Base-by-base conservation (phyloP, 1,140 invertebrate genomes). In the Forficula auricularia region DNA sequence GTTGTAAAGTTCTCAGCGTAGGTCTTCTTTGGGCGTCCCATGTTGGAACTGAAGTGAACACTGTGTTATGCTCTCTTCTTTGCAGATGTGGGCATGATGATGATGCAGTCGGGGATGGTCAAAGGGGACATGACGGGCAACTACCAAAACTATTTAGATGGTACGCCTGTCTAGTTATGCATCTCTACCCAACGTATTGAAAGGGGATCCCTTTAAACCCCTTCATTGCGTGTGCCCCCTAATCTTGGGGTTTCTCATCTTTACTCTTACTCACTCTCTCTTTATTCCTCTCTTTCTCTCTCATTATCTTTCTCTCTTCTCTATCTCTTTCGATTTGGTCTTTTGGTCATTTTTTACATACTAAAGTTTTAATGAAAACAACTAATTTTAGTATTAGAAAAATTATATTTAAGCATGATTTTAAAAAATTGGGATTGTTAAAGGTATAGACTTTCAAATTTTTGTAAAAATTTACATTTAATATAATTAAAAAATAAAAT, bases 51-150 rank as follows among this genome's bases (percentile, higher is more conserved):
- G n/a, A 19, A 7, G 18, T 42, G 19, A 27, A 32, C 22, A 16
- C 38, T n/a, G n/a, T n/a, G 22, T 7, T 14, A 20, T 14, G 38
- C 33, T 16, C 12, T 42, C n/a, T 42, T 38, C 27, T 19, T 85
- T 84, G 56, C 82, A 85, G 82, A 85, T 86, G 82, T 86, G 63
- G 82, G 82, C 72, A 85, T 86, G 82, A 83, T 86, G 73, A 82
- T 86, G 82, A 83, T 85, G 81, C 81, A 86, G 77, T 75, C 77
- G 60, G 82, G 82, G 70, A 85, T 86, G 82, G 79, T 86, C 73
- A 84, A 82, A 73, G 74, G 80, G 68, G 75, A 71, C 63, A 65
- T 77, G 64, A 81, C 74, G 70, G 64, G 71, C 61, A 71, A 75
- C 63, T 81, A 77, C 71, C 75, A 75, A 70, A 75, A 67, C 73